Percentiles rank a stretch among this genome's conserved stretches.
Evolutionary conservation across 2,888 invertebrate species (phyloP).

Genomic region (Ornithoptera alexandrae): DNA sequence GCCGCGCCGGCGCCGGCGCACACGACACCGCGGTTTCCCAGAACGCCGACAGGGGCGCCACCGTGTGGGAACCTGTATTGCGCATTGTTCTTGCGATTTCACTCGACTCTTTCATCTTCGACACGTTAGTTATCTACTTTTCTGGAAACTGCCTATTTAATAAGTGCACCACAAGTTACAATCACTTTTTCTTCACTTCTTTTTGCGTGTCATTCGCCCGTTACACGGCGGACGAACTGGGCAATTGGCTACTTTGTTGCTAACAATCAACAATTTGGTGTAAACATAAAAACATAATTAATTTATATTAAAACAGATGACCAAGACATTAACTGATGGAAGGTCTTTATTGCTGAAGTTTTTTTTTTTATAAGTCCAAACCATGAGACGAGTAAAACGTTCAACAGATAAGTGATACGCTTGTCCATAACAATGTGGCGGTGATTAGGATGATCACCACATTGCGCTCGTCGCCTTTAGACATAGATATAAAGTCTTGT

Average conservation of each 20-base stretch:
- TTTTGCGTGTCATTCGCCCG: neutral
- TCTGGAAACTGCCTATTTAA: conserved; percentile 28
- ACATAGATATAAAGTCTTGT: too few species aligned
- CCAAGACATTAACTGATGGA: too few species aligned
- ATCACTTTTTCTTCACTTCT: conserved; percentile 8
- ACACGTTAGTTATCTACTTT: conserved; percentile 30
- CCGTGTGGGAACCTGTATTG: conserved; percentile 54
- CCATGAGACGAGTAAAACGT: too few species aligned
- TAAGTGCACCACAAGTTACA: conserved; percentile 5
- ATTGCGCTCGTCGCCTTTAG: too few species aligned
- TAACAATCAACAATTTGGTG: neutral
- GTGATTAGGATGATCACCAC: too few species aligned
- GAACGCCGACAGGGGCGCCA: conserved; percentile 59
- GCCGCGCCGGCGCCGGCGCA: conserved; percentile 38
- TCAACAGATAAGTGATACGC: too few species aligned
- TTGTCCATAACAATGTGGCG: too few species aligned
- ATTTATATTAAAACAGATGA: too few species aligned
- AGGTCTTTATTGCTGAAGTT: too few species aligned
- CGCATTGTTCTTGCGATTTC: conserved; percentile 65
- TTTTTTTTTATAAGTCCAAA: too few species aligned
- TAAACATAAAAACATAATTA: too few species aligned
- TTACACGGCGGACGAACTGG: neutral
- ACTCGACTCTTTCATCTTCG: conserved; percentile 48
- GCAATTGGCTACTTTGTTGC: neutral
- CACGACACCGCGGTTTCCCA: conserved; percentile 52